Percentiles rank a stretch among this genome's conserved stretches.
phyloP scores from a whole-genome alignment of 2,797 vertebrate genomes.

The Syndactyla subalaris region DNA sequence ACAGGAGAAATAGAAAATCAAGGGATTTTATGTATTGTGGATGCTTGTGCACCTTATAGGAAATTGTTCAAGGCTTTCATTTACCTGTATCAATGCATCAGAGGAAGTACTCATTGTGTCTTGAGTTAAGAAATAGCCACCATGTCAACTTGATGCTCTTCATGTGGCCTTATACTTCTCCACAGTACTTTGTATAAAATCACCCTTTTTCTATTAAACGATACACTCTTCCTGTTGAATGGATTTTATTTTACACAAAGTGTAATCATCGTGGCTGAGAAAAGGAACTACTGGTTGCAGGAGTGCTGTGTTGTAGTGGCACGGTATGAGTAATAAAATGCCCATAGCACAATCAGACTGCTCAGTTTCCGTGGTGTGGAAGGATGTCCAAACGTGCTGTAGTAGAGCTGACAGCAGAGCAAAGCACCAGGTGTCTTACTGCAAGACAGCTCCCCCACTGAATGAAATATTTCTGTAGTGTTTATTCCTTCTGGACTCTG shows the following conservation, averaged over 20 bases:
- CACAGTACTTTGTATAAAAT: conserved; percentile 23
- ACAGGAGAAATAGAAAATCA: background rate
- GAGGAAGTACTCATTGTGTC: background rate
- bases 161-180: conserved; percentile 45
- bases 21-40: background rate
- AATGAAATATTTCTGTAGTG: background rate
- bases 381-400: background rate
- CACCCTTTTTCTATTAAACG: conserved; percentile 46
- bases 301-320: background rate
- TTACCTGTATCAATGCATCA: conserved; percentile 30
- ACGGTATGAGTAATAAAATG: background rate
- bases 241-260: conserved; percentile 20
- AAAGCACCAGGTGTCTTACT: background rate
- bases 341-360: rapidly evolving
- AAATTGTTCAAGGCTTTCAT: conserved; percentile 14
- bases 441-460: background rate
- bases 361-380: rapidly evolving
- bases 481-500: background rate
- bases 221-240: background rate
- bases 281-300: background rate
- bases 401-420: background rate
- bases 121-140: conserved; percentile 28
- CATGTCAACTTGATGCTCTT: background rate
- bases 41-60: conserved; percentile 48
- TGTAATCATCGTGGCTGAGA: background rate